Conservation (phyloP, 2,797 vertebrate species). For the Eutrigla gurnardus region DNA sequence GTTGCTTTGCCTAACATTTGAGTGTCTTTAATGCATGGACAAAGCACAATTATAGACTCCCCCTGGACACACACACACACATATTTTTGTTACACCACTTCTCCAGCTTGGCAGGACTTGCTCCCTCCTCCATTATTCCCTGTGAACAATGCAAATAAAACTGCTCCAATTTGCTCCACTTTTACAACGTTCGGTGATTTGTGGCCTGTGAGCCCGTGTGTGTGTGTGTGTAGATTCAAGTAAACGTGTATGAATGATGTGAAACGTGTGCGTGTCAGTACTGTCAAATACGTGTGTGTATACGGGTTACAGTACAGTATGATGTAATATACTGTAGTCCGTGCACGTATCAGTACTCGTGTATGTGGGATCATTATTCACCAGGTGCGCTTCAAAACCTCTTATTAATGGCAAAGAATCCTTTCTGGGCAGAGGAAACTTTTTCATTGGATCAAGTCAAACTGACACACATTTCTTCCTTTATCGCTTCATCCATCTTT, state of each 20-base stretch:
- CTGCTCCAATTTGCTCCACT: constrained; percentile 68
- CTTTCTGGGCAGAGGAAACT: constrained; percentile 12
- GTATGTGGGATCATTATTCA: constrained; percentile 40
- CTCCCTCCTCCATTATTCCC: constrained; percentile 54
- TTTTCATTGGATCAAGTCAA: constrained; percentile 42
- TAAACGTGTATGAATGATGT: constrained; percentile 21
- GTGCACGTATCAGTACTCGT: neutral
- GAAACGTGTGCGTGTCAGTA: constrained; percentile 14
- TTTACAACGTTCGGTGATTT: constrained; percentile 64
- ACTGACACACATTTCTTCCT: constrained; percentile 24
- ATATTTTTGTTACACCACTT: constrained; percentile 39
- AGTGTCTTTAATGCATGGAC: constrained; percentile 50
- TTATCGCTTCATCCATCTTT: constrained; percentile 31
- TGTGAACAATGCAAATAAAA: constrained; percentile 75
- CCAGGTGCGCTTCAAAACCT: constrained; percentile 25
- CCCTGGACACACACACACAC: constrained; percentile 12
- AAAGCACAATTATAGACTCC: constrained; percentile 45
- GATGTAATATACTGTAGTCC: neutral
- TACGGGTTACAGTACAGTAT: neutral
- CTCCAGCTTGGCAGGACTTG: constrained; percentile 50
- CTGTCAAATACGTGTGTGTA: constrained; percentile 23
- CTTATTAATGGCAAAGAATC: constrained; percentile 27
- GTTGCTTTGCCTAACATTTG: constrained; percentile 57
- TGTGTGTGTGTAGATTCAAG: constrained; percentile 19
- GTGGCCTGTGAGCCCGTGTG: constrained; percentile 51